These are phyloP conservation scores for Cephonodes hylas DNA, from an alignment of 2,888 invertebrate species.

Conservation along the genomic window DNA sequence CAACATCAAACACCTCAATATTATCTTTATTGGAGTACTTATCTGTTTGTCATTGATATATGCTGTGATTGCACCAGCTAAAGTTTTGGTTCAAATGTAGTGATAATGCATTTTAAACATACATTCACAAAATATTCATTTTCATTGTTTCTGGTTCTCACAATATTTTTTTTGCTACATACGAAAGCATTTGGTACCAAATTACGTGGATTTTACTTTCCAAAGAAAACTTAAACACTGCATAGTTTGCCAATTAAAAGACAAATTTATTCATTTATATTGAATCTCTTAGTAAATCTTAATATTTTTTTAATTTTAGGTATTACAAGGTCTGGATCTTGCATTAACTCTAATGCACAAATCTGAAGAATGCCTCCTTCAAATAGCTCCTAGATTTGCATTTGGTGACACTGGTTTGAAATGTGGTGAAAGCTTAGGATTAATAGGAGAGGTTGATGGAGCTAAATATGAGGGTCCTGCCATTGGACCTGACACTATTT, in stretches of 20 bases:
- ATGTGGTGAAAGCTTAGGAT: slow-evolving; percentile 63
- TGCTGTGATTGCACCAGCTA: background rate
- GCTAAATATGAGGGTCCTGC: slow-evolving; percentile 71
- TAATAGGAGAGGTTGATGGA: slow-evolving; percentile 56
- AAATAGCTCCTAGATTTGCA: slow-evolving; percentile 89
- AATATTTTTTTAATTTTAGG: slow-evolving; percentile 54
- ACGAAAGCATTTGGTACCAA: no score
- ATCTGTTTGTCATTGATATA: background rate
- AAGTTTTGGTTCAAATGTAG: background rate
- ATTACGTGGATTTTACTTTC: no score
- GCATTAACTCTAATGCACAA: slow-evolving; percentile 91
- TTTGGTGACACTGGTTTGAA: slow-evolving; percentile 89
- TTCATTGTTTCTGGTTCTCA: no score
- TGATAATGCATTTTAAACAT: background rate
- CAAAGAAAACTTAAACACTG: no score
- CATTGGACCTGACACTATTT: slow-evolving; percentile 84
- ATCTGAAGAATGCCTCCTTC: slow-evolving; percentile 88
- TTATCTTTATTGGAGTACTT: background rate
- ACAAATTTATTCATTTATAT: no score
- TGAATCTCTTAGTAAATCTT: no score
- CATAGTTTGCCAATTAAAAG: no score
- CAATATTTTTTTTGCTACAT: no score
- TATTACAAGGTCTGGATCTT: slow-evolving; percentile 91
- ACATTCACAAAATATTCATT: no score
- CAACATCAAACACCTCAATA: no score